Base-by-base conservation (phyloP, 2,797 vertebrate species). In the Vultur gryphus region DNA sequence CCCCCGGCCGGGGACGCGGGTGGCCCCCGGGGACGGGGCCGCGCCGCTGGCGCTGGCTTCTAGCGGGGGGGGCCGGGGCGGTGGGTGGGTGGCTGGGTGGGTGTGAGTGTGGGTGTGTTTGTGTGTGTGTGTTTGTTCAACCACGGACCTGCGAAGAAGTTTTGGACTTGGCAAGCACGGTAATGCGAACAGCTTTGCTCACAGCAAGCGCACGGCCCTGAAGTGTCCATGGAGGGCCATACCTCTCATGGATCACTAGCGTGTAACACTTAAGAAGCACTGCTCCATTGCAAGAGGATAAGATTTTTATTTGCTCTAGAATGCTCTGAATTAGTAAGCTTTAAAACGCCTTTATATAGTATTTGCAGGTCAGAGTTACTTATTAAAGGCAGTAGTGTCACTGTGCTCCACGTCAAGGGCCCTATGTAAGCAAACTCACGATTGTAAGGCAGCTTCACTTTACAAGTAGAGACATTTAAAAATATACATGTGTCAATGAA, bases 201-300 rank as follows among this genome's bases (percentile, higher is more conserved):
- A 2, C 37, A 14, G 58, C 26, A 21, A 5, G 23, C 7, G 0
- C 59, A 5, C 5, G 4, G n/a, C 24, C 1, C 4, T 2, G 71
- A 13, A 4, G 29, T 1, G 35, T 16, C 28, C 31, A 2, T 4
- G 12, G 7, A 8, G 16, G 16, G 18, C 25, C 41, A 1, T 3
- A 7, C 35, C 44, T 11, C 55, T 5, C 12, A 6, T 7, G 2
- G 2, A 2, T 9, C 23, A 1, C 20, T 7, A 1, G 2, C 7
- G 4, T 8, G 20, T 1, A 9, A 20, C 3, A 2, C 5, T 24
- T 6, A 20, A 33, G 26, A 7, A 23, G 13, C 7, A 0, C 24
- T 7, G 8, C 12, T 11, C 26, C 28, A 1, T 3, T 10, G 26
- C 18, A 13, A 35, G 41, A 28, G 6, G 19, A 4, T 1, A 19